Percentiles rank a stretch among this genome's conserved stretches.
These are phyloP conservation scores for Butastur rufipennis DNA, from an alignment of 2,113 vertebrate genomes.

Conservation along the genomic window DNA sequence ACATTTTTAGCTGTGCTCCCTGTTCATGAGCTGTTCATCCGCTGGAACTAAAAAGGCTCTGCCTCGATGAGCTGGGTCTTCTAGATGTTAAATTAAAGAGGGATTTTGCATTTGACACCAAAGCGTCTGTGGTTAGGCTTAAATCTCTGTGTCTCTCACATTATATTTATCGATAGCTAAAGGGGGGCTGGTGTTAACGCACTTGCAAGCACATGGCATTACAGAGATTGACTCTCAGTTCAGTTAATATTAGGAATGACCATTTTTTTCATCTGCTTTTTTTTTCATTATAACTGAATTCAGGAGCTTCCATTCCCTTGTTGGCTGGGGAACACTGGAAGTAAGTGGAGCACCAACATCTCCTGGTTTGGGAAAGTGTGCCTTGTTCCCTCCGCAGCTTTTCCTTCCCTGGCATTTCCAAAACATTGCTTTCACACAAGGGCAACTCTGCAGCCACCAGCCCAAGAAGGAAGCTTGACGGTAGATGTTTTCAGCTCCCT, in stretches of 20 bases:
- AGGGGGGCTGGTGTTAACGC: neutral
- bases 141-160: neutral
- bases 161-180: neutral
- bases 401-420: neutral
- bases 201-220: neutral
- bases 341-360: neutral
- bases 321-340: neutral
- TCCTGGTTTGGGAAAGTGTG: neutral
- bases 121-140: neutral
- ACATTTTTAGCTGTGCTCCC: neutral
- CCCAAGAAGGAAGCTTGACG: neutral
- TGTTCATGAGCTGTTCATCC: neutral
- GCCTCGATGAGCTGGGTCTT: neutral
- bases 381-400: neutral
- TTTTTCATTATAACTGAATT: neutral
- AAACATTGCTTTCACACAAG: rapidly evolving
- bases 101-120: neutral
- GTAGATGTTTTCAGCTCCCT: neutral
- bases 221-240: neutral
- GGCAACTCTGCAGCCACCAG: neutral
- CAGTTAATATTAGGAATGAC: neutral
- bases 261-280: rapidly evolving
- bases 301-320: neutral
- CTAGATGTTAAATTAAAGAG: neutral
- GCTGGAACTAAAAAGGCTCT: neutral